Conservation (phyloP, 1,140 invertebrate genomes). For the Euura saliciscinereae region DNA sequence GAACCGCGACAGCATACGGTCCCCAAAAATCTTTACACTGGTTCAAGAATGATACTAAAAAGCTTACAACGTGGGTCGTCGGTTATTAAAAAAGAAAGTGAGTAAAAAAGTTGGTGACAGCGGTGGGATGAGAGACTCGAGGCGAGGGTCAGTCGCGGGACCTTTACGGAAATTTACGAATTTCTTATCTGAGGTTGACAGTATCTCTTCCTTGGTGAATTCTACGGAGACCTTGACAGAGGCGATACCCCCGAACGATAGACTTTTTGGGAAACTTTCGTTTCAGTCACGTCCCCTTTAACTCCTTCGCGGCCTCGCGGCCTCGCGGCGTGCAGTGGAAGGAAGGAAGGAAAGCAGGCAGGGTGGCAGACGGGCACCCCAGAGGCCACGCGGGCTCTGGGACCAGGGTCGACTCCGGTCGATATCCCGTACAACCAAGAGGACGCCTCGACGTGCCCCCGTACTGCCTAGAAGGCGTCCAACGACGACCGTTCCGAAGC, state of each 20-base stretch:
- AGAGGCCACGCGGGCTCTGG: neutral
- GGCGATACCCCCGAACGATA: neutral
- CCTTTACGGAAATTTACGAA: neutral
- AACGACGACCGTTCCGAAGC: too few relatives aligned
- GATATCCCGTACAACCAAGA: neutral
- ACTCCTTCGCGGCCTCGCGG: neutral
- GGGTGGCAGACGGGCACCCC: neutral
- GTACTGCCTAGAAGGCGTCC: too few relatives aligned
- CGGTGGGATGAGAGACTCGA: neutral
- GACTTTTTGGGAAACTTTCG: neutral
- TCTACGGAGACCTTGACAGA: neutral
- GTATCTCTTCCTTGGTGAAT: neutral
- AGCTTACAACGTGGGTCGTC: neutral
- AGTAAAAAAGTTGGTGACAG: neutral
- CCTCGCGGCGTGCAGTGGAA: neutral
- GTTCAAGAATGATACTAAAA: neutral
- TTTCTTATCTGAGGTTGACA: neutral
- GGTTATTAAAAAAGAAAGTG: neutral
- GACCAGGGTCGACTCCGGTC: neutral
- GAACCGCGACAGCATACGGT: too few relatives aligned
- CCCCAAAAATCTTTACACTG: too few relatives aligned
- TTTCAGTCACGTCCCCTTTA: constrained; percentile 5
- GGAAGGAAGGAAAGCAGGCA: constrained; percentile 5
- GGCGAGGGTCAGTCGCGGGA: neutral
- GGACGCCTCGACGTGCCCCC: neutral